Conservation (phyloP, 2,888 invertebrate genomes). For the Elegia similella region DNA sequence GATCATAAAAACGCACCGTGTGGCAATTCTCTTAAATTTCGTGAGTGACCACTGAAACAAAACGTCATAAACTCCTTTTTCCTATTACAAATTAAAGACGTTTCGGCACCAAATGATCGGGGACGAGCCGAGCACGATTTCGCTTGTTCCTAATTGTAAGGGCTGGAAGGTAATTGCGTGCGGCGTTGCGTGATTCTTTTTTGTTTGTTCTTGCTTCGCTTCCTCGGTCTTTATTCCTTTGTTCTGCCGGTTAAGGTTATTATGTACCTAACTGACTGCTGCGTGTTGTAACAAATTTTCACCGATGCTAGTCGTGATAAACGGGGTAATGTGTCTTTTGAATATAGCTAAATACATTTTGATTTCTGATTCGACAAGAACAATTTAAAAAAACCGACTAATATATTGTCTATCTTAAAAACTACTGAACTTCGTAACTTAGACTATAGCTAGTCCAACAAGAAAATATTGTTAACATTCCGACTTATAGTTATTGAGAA, state of each 20-base stretch:
- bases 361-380: too few relatives aligned
- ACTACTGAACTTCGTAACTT: too few relatives aligned
- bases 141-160: conserved; percentile 52
- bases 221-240: conserved; percentile 25
- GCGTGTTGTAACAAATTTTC: background rate
- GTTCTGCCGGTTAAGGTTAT: conserved; percentile 16
- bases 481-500: too few relatives aligned
- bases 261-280: conserved; percentile 4
- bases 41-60: conserved; percentile 24
- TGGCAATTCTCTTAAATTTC: conserved; percentile 1
- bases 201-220: conserved; percentile 46
- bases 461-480: too few relatives aligned
- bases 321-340: too few relatives aligned
- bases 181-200: conserved; percentile 28
- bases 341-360: too few relatives aligned
- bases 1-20: background rate
- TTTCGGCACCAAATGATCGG: conserved; percentile 32
- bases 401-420: too few relatives aligned
- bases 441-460: too few relatives aligned
- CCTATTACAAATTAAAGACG: conserved; percentile 32
- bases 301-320: too few relatives aligned
- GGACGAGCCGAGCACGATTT: conserved; percentile 48
- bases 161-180: conserved; percentile 50
- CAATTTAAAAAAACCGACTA: too few relatives aligned
- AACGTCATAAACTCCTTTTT: conserved; percentile 29